Base-by-base conservation (phyloP, 1,140 invertebrate genomes). In the Macrosteles quadrilineatus region DNA sequence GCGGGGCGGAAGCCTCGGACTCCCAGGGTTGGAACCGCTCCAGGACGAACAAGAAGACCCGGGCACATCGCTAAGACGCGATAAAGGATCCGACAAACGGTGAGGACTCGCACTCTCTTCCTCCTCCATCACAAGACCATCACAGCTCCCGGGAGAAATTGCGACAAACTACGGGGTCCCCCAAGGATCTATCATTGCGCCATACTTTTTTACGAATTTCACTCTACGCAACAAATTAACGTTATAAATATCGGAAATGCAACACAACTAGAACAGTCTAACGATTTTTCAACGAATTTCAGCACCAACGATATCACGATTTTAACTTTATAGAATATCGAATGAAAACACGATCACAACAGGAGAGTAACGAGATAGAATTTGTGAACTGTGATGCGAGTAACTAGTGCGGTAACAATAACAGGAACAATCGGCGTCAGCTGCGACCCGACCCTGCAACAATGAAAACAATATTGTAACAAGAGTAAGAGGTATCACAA, bases 11-110 rank as follows among this genome's bases (percentile, higher is more conserved):
- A 65, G 21, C 11, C 68, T 53, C 19, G 68, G 68, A 25, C 68
- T 70, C 1, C 68, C 68, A 25, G 68, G 68, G 30, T 50, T 55
- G 0, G 68, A 70, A 0, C 68, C 68, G 17, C 32, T 45, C 62
- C 59, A 63, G 14, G 57, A 64, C 31, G 57, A 64, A 23, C 57
- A 70, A 21, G 68, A 70, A 9, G 68, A 70, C 30, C 62, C 68
- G n/a, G 68, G 62, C 0, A 43, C 57, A 29, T 70, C 68, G 21
- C 32, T 47, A 29, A 70, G 68, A 11, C 68, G 57, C 14, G 68
- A 70, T 3, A 70, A 30, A 27, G 68, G 68, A 40, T 70, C 68
- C 23, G 68, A 70, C 1, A 67, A 30, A 19, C 59, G 25, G 32
- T 27, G 29, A 3, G 59, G 59, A 21, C 59, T 64, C 4, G 59